Evolutionary conservation across 2,888 invertebrate genomes (phyloP).

Genomic region (Drosophila ochracea): DNA sequence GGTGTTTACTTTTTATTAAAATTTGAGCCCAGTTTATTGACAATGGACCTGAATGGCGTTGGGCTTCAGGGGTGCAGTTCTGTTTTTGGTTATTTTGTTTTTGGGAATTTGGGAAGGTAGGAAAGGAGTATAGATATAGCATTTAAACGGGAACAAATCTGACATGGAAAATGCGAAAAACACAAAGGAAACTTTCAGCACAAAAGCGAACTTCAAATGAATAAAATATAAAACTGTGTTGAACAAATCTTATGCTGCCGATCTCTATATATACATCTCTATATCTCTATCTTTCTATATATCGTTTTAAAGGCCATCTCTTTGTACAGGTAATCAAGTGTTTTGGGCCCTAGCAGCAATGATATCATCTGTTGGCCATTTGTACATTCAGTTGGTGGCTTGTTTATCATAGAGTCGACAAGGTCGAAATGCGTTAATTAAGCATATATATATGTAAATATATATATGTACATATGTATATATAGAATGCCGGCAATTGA

Average conservation of each 20-base stretch:
- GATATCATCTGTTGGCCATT: constrained; percentile 47
- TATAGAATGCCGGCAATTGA: constrained; percentile 29
- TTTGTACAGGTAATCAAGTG: neutral
- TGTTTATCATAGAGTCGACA: constrained; percentile 37
- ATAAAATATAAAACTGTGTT: neutral
- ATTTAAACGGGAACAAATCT: neutral
- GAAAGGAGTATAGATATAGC: neutral
- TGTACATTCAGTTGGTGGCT: constrained; percentile 12
- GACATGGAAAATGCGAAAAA: neutral
- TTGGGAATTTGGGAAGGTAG: neutral
- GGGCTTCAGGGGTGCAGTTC: neutral
- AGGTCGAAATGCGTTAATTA: constrained; percentile 59
- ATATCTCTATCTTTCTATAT: neutral
- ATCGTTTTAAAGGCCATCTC: neutral
- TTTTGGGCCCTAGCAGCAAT: constrained; percentile 10
- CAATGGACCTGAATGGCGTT: constrained; percentile 27
- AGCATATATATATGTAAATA: constrained; percentile 1
- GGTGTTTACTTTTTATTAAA: constrained; percentile 73
- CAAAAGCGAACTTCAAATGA: neutral
- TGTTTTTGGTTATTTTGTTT: neutral
- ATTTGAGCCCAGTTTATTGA: constrained; percentile 49
- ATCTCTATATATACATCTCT: neutral
- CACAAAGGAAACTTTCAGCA: neutral
- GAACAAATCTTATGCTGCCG: neutral
- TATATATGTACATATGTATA: too few relatives aligned